Base-by-base conservation (phyloP, 2,113 vertebrate genomes). In the Natator depressus region DNA sequence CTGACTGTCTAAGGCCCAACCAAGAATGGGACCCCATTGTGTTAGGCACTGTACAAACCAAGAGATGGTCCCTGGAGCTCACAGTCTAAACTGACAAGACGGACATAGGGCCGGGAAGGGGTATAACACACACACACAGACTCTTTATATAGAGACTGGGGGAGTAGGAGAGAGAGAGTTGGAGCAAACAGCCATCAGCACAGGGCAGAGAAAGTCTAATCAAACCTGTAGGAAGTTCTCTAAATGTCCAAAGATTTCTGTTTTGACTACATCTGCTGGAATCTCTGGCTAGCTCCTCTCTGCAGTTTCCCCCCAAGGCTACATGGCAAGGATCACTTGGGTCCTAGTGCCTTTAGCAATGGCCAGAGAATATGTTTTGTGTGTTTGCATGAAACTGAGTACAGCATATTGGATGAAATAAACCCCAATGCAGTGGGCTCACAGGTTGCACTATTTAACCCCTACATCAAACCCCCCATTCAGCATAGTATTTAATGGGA, bases 381-480 rank as follows among this genome's bases (percentile, higher is more conserved):
- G 3, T 57, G 12, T 89, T 91, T 83, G n/a, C 38, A 31, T 10
- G 20, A 62, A 29, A 42, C 35, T n/a, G 38, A 93, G 79, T 16
- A 65, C 11, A 49, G 46, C 1, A 12, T 6, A 8, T 20, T 27
- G 24, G 11, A 65, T 65, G 62, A 65, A 65, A 65, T 65, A 35
- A 65, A 35, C 62, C 62, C 31, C 31, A 65, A 78, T 57, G 57
- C 38, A 82, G 85, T 80, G 62, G 49, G 93, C 20, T 51, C 9
- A 13, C 0, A 0, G 47, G 80, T 49, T 79, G 50, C 42, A 51
- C 38, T 27, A 85, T 53, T 20, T 9, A 53, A 6, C 4, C 0
- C 27, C 87, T 9, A 19, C 27, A 42, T 81, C 62, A 35, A 31
- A 35, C 13, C 38, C 53, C 16, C 62, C 42, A 0, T 8, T 31